Evolutionary conservation across 1,140 invertebrate species (phyloP).

Genomic region (Sycobia sp.): DNA sequence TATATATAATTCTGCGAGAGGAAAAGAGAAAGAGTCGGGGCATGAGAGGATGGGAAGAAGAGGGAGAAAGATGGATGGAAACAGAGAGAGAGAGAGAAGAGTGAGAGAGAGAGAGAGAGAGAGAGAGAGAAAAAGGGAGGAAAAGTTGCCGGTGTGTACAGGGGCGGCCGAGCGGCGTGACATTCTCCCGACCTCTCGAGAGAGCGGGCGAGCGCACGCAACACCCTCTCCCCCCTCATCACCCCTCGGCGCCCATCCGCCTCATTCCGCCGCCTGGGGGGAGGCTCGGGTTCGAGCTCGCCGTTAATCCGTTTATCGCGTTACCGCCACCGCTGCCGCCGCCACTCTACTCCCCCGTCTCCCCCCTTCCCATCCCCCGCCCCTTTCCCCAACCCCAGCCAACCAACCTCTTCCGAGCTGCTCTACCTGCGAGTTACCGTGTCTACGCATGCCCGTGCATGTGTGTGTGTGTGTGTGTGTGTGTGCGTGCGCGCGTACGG

Average conservation of each 20-base stretch:
- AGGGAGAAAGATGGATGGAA: slow-evolving; percentile 16
- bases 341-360: neutral
- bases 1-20: no score
- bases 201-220: neutral
- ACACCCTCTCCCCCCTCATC: neutral
- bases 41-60: neutral
- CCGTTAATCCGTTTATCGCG: slow-evolving; percentile 46
- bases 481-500: no score
- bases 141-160: neutral
- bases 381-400: neutral
- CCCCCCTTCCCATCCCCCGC: neutral
- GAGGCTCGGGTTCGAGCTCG: slow-evolving; percentile 28
- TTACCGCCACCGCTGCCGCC: slow-evolving; percentile 36
- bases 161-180: neutral
- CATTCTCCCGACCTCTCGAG: slow-evolving; percentile 6
- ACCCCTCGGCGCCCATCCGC: neutral
- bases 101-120: slow-evolving; percentile 24
- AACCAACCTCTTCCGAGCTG: no score
- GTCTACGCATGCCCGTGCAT: no score
- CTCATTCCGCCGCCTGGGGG: neutral
- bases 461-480: no score
- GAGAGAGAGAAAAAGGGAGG: slow-evolving; percentile 16
- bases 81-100: slow-evolving; percentile 12
- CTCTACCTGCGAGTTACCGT: no score
- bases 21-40: no score